Evolutionary conservation across 2,888 invertebrate genomes (phyloP), one percentile per base, ranked within the genome.

Genomic region (Eupeodes latifasciatus): DNA sequence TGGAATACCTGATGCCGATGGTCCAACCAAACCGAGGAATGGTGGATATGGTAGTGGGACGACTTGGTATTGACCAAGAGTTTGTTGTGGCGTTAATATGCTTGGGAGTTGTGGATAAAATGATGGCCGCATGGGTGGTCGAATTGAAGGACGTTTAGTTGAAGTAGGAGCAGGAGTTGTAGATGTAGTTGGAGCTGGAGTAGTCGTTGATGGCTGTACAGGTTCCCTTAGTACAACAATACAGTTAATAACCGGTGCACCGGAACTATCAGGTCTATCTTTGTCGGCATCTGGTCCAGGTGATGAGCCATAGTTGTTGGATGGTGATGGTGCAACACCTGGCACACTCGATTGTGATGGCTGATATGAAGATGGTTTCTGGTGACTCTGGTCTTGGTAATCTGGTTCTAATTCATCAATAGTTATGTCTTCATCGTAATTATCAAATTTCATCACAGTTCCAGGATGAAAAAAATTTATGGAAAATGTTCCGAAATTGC

Each of bases 191-290:
- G 55, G 51, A 5, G 10, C 5, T n/a, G 5, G 47, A 36, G 51
- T 34, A 16, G 36, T 40, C 0, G 40, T 40, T 40, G 5, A 1
- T 44, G 76, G 14, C 9, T 16, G 5, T 36, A 67, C n/a, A n/a
- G 84, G 77, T 5, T 74, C 81, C 47, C 64, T 88, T 2, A 88
- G 16, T 16, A 88, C 81, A 16, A 88, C 85, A 27, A 88, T 81
- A 10, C 88, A 88, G 47, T 88, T 88, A 11, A 85, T 77, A 14
- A 88, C 69, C 44, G 88, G 85, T 19, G 66, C 27, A 14, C 6
- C 4, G 3, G 16, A 34, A 34, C 19, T n/a, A 34, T 16, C 51
- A 0, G 40, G 55, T 16, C 55, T 10, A 1, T 64, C 59, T 47
- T 61, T 55, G 27, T 19, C 34, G 10, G 5, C 53, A 47, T 53